These are phyloP conservation scores for Philopotamus ludificatus DNA, from an alignment of 1,140 invertebrate species.

Conservation along the genomic window DNA sequence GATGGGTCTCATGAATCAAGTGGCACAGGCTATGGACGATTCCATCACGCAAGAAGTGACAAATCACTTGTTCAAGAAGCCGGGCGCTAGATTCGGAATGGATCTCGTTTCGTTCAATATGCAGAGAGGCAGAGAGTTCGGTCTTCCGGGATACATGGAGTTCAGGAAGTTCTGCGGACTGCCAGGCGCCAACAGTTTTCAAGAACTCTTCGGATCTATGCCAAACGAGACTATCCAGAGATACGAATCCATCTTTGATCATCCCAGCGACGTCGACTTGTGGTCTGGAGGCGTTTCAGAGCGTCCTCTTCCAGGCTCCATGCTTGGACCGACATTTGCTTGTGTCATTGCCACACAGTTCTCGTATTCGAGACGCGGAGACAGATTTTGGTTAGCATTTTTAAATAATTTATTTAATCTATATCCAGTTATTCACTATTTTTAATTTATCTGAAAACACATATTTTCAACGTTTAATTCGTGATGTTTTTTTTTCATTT, in stretches of 20 bases:
- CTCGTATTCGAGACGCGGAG: conserved; percentile 83
- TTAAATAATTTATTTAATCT: conserved; percentile 1
- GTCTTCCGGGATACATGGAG: conserved; percentile 89
- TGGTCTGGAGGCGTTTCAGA: conserved; percentile 94
- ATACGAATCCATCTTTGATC: conserved; percentile 57
- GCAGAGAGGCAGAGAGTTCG: conserved; percentile 90
- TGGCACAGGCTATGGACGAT: conserved; percentile 92
- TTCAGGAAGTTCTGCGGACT: conserved; percentile 90
- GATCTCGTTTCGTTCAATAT: conserved; percentile 94
- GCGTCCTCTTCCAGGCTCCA: conserved; percentile 78
- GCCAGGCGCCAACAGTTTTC: conserved; percentile 75
- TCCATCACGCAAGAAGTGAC: conserved; percentile 91
- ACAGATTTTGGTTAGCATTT: conserved; percentile 79
- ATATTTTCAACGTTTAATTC: background rate
- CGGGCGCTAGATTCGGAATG: conserved; percentile 79
- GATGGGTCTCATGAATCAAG: conserved; percentile 92
- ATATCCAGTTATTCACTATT: too few relatives aligned
- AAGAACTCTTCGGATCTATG: conserved; percentile 85
- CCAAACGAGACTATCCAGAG: conserved; percentile 82
- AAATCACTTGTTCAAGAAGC: conserved; percentile 89
- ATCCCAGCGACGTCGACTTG: conserved; percentile 84
- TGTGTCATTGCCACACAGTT: conserved; percentile 97
- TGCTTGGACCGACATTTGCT: conserved; percentile 93
- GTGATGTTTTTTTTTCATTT: too few relatives aligned
- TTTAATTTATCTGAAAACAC: too few relatives aligned